Base-by-base conservation (phyloP, 2,888 invertebrate genomes). In the Lasioglossum villosulum region DNA sequence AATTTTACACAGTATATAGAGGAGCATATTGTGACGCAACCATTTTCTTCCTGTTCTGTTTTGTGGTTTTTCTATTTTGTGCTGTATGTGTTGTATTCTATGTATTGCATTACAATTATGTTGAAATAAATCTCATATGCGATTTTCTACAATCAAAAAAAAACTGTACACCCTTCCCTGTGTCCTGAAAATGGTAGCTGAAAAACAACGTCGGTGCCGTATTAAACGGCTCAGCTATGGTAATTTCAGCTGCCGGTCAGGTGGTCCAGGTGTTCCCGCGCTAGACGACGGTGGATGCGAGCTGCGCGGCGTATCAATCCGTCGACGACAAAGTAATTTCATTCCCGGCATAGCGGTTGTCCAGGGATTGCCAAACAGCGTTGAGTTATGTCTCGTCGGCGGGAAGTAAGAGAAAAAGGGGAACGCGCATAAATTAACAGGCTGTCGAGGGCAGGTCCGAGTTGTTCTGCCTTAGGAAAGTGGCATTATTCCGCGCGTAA, bases 401-500 rank as follows among this genome's bases (percentile, higher is more conserved):
- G 27, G 39, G 37, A n/a, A 56, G 56, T 30, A n/a, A 48, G 48
- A 14, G 19, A 74, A 52, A 30, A 75, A 71, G 66, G 74, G 30
- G 63, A 45, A 74, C 75, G 82, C 34, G 79, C 84, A 74, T 86
- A 83, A 83, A 87, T 87, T 83, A 86, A 75, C 37, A 72, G 68
- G 45, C 48, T 23, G n/a, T 37, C 56, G 72, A 63, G 71, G 52
- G 59, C 75, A 59, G 66, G 84, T 86, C 78, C 83, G 79, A 66
- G 78, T 66, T 81, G 66, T 68, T 66, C 42, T n/a, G n/a, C 14
- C 72, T 52, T 23, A 83, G 80, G 87, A 86, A 90, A 88, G 71
- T 66, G 87, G 83, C 88, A 90, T 92, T 91, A 91, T 68, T 70
- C 42, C 34, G n/a, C 16, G 74, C 83, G 87, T 90, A 92, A 92